Base-by-base conservation (phyloP, 2,113 vertebrate genomes). In the Antechinus flavipes region DNA sequence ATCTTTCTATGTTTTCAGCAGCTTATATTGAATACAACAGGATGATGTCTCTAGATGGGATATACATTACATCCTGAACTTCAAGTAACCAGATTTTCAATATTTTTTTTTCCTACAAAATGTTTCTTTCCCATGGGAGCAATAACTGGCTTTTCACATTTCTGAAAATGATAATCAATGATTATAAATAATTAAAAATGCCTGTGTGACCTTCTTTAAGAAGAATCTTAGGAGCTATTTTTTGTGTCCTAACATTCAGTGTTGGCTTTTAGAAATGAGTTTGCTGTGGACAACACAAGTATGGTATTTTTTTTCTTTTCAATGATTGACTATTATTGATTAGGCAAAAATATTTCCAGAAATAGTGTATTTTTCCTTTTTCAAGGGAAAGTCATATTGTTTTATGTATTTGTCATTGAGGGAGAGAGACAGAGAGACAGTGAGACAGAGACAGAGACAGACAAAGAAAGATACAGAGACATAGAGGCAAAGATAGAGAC, bases 171-270 rank as follows among this genome's bases (percentile, higher is more conserved):
- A n/a, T 92, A 96, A 96, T 94, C 12, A 93, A 42, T 27, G 54
- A 23, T 94, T 97, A 96, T 91, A 97, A 96, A 55, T 92, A 2
- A 89, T 42, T 96, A 3, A 47, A 94, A 95, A 93, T 91, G 0
- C 94, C 91, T 95, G 0, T 94, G 89, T 96, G 93, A 50, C 11
- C 93, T 93, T 95, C 76, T 52, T 92, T 92, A 90, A 93, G 16
- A 46, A 94, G 35, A 96, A 46, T 93, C 96, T 93, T 2, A 84
- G 96, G 91, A 94, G 54, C 76, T 23, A 76, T 0, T 46, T 46
- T 46, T 16, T n/a, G 6, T 91, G 76, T 92, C 10, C 89, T 96
- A 96, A 27, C 3, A 89, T 47, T 2, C 52, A 90, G 90, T 12
- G 89, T n/a, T 46, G 6, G 92, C 6, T 2, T 16, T 92, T 42